Evolutionary conservation across 2,113 vertebrate genomes (phyloP).

Genomic region (Mormyrus lacerda): DNA sequence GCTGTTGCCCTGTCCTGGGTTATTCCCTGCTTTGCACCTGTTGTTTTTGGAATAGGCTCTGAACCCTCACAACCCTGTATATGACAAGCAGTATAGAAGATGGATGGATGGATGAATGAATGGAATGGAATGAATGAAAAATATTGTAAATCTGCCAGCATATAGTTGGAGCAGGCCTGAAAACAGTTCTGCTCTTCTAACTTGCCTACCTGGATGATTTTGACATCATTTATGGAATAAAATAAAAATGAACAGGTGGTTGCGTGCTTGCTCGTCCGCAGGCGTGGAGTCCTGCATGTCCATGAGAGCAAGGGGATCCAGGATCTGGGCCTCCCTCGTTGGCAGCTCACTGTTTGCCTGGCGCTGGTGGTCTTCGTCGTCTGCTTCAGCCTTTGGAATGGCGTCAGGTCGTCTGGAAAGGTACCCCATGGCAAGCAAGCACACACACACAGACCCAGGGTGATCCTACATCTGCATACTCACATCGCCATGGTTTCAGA

Average conservation of each 20-base stretch:
- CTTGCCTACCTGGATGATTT: neutral
- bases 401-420: conserved; percentile 97
- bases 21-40: neutral
- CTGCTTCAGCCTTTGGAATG: conserved; percentile 97
- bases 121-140: neutral
- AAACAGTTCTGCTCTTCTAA: neutral
- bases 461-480: neutral
- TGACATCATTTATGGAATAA: neutral
- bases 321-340: conserved; percentile 81
- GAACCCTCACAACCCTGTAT: neutral
- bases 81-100: neutral
- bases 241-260: neutral
- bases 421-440: conserved; percentile 54
- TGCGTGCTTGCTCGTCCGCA: conserved; percentile 30
- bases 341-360: conserved; percentile 82
- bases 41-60: neutral
- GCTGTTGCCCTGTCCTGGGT: neutral
- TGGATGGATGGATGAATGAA: neutral
- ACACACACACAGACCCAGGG: neutral
- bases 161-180: neutral
- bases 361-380: conserved; percentile 79
- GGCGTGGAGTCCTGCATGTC: conserved; percentile 82
- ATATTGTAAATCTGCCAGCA: neutral
- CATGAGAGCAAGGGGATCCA: conserved; percentile 84
- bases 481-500: neutral